Evolutionary conservation across 2,797 vertebrate genomes (phyloP).

Genomic region (Pterois miles): DNA sequence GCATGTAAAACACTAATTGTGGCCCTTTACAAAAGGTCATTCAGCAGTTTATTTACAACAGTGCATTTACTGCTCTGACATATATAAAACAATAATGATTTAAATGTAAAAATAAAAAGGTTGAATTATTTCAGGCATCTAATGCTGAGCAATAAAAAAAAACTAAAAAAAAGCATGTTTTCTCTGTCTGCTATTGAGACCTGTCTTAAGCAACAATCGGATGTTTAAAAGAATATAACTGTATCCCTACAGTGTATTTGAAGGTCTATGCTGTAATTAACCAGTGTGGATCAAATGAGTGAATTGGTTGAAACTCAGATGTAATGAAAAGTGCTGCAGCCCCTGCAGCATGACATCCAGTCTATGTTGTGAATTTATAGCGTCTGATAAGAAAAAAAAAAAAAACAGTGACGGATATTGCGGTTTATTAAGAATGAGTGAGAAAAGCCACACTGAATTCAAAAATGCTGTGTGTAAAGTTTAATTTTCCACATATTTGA

Average conservation of each 20-base stretch:
- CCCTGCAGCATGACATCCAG: neutral
- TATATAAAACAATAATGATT: neutral
- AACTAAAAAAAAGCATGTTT: neutral
- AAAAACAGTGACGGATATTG: constrained; percentile 16
- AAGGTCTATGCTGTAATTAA: constrained; percentile 1
- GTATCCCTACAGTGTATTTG: neutral
- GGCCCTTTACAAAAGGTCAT: neutral
- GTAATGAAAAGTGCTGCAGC: constrained; percentile 11
- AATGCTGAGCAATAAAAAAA: neutral
- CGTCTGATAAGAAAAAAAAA: constrained; percentile 34
- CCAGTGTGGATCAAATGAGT: neutral
- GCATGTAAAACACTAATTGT: neutral
- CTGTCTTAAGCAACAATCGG: neutral
- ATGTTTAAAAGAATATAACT: neutral
- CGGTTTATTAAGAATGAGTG: neutral
- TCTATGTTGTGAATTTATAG: neutral
- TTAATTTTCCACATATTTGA: constrained; percentile 24
- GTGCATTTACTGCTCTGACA: neutral
- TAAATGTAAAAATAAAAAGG: neutral
- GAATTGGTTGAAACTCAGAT: constrained; percentile 19
- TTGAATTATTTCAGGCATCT: neutral
- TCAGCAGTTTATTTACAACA: neutral
- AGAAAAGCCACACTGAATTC: constrained; percentile 9
- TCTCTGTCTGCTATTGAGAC: neutral
- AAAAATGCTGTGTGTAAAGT: neutral